Conservation (phyloP, 2,113 vertebrate species). For the Dicrurus megarhynchus region DNA sequence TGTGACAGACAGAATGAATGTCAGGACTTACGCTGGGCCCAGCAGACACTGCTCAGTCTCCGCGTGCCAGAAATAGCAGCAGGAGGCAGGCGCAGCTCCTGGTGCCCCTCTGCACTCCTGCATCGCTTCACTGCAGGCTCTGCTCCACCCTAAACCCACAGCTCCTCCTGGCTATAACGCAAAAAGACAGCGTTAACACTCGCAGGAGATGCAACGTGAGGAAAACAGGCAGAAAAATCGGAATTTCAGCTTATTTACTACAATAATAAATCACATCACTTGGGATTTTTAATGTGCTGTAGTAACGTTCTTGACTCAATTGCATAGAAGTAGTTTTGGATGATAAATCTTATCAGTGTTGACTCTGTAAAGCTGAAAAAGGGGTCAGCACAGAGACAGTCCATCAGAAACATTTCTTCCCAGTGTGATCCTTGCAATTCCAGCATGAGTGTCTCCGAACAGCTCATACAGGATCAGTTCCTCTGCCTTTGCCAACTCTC, state of each 20-base stretch:
- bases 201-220: neutral
- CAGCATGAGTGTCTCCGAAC: neutral
- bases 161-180: neutral
- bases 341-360: neutral
- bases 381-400: neutral
- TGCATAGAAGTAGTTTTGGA: neutral
- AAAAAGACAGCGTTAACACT: neutral
- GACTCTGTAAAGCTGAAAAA: neutral
- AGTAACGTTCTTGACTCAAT: neutral
- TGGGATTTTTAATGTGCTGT: neutral
- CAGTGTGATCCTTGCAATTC: neutral
- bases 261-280: accelerated
- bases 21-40: constrained; percentile 18
- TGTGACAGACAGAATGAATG: neutral
- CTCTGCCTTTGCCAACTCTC: neutral
- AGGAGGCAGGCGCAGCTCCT: neutral
- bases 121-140: neutral
- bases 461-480: neutral
- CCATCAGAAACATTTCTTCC: neutral
- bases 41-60: neutral
- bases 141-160: neutral
- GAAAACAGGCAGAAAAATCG: neutral
- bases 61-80: neutral
- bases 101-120: neutral
- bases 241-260: neutral